Percentiles rank a stretch among this genome's conserved stretches.
Conservation (phyloP, 2,113 vertebrate genomes). For the Equus przewalskii region DNA sequence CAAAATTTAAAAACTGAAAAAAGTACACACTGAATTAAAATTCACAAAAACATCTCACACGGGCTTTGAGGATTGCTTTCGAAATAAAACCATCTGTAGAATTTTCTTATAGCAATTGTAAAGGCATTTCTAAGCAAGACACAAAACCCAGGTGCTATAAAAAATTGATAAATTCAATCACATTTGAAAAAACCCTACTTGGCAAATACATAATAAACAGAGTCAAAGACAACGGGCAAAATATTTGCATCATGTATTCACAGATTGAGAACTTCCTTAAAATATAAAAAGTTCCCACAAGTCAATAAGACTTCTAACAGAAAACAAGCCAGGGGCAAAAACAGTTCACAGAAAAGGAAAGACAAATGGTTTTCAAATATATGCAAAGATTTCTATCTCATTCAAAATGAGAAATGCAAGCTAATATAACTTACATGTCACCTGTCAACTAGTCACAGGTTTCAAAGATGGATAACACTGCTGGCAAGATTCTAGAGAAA, state of each 20-base stretch:
- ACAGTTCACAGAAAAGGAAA: background rate
- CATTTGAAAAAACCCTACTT: background rate
- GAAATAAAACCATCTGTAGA: slow-evolving; percentile 42
- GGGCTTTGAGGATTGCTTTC: background rate
- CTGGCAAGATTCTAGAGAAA: background rate
- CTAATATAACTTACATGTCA: background rate
- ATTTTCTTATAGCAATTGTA: background rate
- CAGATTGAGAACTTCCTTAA: slow-evolving; percentile 31
- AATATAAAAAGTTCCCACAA: background rate
- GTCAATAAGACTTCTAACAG: background rate
- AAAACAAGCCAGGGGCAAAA: slow-evolving; percentile 31
- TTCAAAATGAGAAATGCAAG: slow-evolving; percentile 22
- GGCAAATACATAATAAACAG: slow-evolving; percentile 15
- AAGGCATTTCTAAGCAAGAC: slow-evolving; percentile 49
- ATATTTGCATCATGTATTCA: background rate
- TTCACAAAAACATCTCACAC: slow-evolving; percentile 20
- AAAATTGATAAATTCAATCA: background rate
- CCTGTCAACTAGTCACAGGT: background rate
- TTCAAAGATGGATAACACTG: background rate
- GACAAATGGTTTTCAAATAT: background rate
- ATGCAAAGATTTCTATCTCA: background rate
- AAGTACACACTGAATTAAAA: slow-evolving; percentile 24
- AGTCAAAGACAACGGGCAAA: background rate
- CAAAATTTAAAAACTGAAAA: slow-evolving; percentile 47
- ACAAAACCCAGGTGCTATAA: background rate